phyloP scores from a whole-genome alignment of 2,113 vertebrate genomes.

The Atlantisia rogersi region DNA sequence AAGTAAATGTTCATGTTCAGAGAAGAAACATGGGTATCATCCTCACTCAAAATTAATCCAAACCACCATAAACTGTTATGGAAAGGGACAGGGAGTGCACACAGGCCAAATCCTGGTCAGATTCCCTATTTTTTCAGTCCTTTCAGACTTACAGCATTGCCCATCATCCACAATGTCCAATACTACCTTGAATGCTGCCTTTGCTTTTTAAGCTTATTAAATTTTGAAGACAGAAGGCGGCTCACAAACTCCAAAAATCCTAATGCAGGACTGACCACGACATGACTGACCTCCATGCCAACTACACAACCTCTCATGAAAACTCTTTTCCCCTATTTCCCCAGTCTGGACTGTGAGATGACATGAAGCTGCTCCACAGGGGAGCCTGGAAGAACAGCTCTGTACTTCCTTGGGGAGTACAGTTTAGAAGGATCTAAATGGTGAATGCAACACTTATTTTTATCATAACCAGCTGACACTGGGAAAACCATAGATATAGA shows the following conservation, averaged over 20 bases:
- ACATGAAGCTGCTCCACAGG: no score
- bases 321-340: neutral
- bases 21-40: fast-evolving
- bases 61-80: neutral
- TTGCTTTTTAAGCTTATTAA: neutral
- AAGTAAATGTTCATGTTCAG: neutral
- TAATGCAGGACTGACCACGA: fast-evolving
- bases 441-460: neutral
- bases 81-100: neutral
- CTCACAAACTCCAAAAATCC: neutral
- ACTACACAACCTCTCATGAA: neutral
- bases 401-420: neutral
- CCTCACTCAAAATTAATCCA: neutral
- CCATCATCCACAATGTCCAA: no score
- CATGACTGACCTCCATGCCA: neutral
- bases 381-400: neutral
- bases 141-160: neutral
- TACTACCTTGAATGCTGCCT: neutral
- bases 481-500: neutral
- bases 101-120: neutral
- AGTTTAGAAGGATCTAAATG: neutral
- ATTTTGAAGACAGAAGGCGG: neutral
- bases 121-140: no score
- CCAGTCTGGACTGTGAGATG: neutral
- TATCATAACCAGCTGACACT: neutral